A percentile compares a stretch with the other conserved stretches of the same genome.
These are phyloP conservation scores for Callipepla squamata DNA, from an alignment of 2,113 vertebrate species.

Conservation along the genomic window DNA sequence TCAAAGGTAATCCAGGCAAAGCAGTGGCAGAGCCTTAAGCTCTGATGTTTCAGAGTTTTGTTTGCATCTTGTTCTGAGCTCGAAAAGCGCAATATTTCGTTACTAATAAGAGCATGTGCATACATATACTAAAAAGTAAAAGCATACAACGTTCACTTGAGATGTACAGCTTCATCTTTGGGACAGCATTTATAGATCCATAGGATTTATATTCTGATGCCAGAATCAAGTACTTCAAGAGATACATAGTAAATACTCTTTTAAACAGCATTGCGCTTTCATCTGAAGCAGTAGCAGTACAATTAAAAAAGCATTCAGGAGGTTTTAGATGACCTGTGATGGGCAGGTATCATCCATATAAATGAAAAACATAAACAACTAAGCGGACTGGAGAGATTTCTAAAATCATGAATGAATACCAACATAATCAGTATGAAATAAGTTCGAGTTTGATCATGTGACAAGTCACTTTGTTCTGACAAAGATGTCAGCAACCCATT, in stretches of 20 bases:
- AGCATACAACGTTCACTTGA: neutral
- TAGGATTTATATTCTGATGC: neutral
- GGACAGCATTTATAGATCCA: neutral
- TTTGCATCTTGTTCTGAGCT: neutral
- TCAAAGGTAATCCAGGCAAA: neutral
- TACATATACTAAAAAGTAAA: neutral
- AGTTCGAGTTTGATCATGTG: neutral
- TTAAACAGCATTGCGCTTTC: neutral
- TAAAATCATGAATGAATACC: neutral
- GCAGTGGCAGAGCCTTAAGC: neutral
- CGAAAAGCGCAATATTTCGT: neutral
- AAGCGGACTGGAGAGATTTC: neutral
- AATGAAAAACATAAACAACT: neutral
- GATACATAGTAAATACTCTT: neutral
- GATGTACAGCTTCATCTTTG: neutral
- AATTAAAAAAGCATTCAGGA: neutral
- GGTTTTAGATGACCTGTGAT: neutral
- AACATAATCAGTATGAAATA: neutral
- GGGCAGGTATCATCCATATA: neutral
- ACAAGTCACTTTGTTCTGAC: neutral
- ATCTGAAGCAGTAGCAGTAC: neutral
- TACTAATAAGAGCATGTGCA: accelerated
- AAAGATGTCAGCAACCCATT: neutral
- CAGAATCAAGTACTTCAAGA: neutral
- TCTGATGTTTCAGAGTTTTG: neutral